These are phyloP conservation scores for Neocloeon triangulifer DNA, from an alignment of 1,140 invertebrate species.

Conservation along the genomic window DNA sequence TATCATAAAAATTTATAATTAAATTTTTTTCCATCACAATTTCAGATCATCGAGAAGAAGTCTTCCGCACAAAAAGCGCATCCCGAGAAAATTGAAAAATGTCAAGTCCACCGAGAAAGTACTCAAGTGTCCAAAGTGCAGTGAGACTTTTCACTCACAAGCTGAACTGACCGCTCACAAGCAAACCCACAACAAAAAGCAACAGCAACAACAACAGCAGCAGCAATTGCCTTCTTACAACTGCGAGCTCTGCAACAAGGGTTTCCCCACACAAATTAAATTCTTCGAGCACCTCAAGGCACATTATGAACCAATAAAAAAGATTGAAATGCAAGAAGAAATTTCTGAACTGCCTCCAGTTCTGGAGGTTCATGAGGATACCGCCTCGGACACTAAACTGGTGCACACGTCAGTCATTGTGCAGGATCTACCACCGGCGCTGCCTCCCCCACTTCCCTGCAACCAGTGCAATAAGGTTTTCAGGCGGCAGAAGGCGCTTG, in stretches of 20 bases:
- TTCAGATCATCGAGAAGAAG: conserved; percentile 24
- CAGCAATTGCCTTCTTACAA: conserved; percentile 26
- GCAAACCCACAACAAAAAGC: no score
- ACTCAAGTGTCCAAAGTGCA: conserved; percentile 17
- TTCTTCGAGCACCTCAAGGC: conserved; percentile 60
- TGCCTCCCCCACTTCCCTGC: conserved; percentile 20
- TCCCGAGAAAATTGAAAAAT: conserved; percentile 26
- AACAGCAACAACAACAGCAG: no score
- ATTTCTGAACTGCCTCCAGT: background rate
- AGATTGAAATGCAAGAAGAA: background rate
- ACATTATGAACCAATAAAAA: conserved; percentile 42
- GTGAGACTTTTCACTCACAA: conserved; percentile 15
- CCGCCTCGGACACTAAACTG: background rate
- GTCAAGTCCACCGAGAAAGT: no score
- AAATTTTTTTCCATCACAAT: no score
- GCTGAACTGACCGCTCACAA: conserved; percentile 12
- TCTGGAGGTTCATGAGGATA: background rate
- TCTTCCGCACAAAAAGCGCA: conserved; percentile 37
- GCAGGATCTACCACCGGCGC: conserved; percentile 6
- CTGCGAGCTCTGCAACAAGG: conserved; percentile 40
- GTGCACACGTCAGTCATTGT: background rate
- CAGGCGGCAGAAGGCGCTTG: conserved; percentile 35
- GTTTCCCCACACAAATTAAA: conserved; percentile 39
- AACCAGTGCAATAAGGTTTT: conserved; percentile 36
- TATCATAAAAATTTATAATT: no score